phyloP scores from a whole-genome alignment of 2,888 invertebrate species.

The Sarcophaga variegata region DNA sequence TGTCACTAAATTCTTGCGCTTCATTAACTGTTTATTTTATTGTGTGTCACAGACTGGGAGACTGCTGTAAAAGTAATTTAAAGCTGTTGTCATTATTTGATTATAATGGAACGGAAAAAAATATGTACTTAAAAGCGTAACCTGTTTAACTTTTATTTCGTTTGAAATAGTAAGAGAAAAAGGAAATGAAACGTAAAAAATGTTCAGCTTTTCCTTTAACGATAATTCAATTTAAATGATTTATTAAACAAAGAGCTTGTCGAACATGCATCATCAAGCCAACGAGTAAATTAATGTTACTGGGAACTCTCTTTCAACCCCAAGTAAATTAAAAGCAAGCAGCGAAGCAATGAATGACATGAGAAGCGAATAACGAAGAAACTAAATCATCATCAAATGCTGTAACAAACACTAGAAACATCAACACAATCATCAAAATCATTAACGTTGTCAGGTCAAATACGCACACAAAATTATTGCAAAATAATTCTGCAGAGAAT shows the following conservation, averaged over 20 bases:
- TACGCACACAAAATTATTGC: constrained; percentile 25
- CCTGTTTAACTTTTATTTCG: neutral
- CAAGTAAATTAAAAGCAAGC: neutral
- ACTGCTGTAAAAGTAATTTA: neutral
- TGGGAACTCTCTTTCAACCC: neutral
- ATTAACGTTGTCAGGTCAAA: constrained; percentile 26
- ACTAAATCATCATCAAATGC: constrained; percentile 6
- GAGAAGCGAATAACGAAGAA: neutral
- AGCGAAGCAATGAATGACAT: constrained; percentile 2
- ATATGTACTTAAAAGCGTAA: neutral
- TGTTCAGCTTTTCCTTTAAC: constrained; percentile 34
- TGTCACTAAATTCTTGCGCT: neutral
- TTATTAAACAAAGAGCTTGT: constrained; percentile 48
- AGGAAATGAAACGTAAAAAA: neutral
- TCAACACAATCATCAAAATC: constrained; percentile 20
- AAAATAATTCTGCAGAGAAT: neutral
- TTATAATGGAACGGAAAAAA: neutral
- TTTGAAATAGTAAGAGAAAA: neutral
- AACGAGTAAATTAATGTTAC: constrained; percentile 24
- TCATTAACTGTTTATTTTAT: constrained; percentile 6
- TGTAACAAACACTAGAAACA: neutral
- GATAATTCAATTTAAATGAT: constrained; percentile 55
- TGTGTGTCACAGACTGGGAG: neutral
- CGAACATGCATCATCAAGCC: constrained; percentile 29
- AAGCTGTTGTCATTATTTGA: neutral